Conservation (phyloP, 2,797 vertebrate genomes). For the Sebastes vulpes region DNA sequence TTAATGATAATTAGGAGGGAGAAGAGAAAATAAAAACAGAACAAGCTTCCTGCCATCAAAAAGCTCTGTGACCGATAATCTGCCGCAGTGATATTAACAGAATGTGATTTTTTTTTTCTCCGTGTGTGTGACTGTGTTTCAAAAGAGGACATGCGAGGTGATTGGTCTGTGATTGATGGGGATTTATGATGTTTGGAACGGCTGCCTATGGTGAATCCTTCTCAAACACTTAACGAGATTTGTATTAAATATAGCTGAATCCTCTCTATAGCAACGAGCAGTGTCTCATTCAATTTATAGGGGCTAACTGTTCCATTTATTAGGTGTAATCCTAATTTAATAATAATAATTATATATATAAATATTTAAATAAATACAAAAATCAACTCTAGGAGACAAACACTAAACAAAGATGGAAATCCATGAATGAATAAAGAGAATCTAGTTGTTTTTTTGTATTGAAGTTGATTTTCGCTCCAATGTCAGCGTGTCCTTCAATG, state of each 20-base stretch:
- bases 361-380: background rate
- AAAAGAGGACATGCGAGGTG: conserved; percentile 16
- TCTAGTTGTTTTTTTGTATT: background rate
- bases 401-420: background rate
- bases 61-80: conserved; percentile 44
- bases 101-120: conserved; percentile 38
- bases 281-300: conserved; percentile 1
- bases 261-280: conserved; percentile 27
- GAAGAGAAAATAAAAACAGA: conserved; percentile 49
- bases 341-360: background rate
- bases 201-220: conserved; percentile 53
- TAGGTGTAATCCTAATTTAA: conserved; percentile 23
- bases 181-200: conserved; percentile 35
- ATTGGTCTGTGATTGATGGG: conserved; percentile 37
- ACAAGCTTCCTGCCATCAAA: conserved; percentile 5
- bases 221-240: conserved; percentile 48
- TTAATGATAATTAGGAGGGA: conserved; percentile 66
- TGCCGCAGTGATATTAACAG: conserved; percentile 35
- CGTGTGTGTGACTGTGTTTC: conserved; percentile 28
- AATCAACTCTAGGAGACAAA: background rate
- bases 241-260: conserved; percentile 51
- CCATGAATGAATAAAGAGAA: background rate
- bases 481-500: background rate
- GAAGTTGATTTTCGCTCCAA: background rate
- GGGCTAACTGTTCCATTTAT: conserved; percentile 12